Conservation (phyloP, 2,113 vertebrate genomes). For the Amphiprion ocellaris region DNA sequence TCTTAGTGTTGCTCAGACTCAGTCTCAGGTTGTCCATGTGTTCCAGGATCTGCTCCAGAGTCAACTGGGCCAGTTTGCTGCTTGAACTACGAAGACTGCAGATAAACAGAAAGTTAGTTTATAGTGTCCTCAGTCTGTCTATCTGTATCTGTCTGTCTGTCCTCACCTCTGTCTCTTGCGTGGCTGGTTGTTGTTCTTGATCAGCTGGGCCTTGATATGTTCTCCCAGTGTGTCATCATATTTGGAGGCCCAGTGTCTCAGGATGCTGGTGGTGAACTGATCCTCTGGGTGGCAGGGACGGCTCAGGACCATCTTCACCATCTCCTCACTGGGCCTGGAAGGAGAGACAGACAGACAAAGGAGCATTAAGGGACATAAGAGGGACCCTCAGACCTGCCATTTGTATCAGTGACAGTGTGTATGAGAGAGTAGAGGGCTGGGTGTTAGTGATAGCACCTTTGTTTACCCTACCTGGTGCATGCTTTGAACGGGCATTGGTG, state of each 20-base stretch:
- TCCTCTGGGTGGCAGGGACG: slow-evolving; percentile 93
- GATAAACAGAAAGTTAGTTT: neutral
- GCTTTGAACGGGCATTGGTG: too few relatives aligned
- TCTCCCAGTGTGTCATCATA: slow-evolving; percentile 92
- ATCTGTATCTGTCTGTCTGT: neutral
- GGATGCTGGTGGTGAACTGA: slow-evolving; percentile 97
- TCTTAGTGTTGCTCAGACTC: slow-evolving; percentile 92
- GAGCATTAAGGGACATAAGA: neutral
- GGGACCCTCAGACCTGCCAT: too few relatives aligned
- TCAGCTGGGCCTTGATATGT: slow-evolving; percentile 95
- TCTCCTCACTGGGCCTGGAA: slow-evolving; percentile 94
- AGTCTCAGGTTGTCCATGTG: slow-evolving; percentile 94
- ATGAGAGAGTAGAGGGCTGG: too few relatives aligned
- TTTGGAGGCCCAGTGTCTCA: slow-evolving; percentile 95
- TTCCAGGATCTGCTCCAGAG: slow-evolving; percentile 96
- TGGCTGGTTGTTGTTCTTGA: slow-evolving; percentile 98
- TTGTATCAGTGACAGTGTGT: too few relatives aligned
- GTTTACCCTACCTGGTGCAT: too few relatives aligned
- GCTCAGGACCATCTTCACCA: slow-evolving; percentile 99
- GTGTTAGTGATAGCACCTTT: too few relatives aligned
- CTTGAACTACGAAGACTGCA: slow-evolving; percentile 93
- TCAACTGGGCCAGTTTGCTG: slow-evolving; percentile 96
- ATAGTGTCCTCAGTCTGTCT: too few relatives aligned
- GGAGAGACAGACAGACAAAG: neutral
- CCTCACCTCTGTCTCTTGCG: slow-evolving; percentile 93